phyloP scores from a whole-genome alignment of 2,113 vertebrate genomes.

The Scomber japonicus region DNA sequence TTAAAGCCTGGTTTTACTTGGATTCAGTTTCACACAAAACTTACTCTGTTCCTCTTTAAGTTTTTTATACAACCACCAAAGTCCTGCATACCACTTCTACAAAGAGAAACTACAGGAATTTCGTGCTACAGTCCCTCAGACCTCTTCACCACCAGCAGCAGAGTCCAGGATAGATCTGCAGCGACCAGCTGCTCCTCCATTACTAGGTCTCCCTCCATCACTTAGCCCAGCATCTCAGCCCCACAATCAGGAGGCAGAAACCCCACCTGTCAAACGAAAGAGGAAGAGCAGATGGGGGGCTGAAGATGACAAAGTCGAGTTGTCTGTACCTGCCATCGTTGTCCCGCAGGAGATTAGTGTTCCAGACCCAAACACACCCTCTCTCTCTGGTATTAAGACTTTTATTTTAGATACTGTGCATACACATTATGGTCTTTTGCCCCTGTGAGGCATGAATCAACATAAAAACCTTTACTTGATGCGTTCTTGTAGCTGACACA shows the following conservation, averaged over 20 bases:
- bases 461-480: not conserved
- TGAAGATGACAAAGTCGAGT: conserved; percentile 92
- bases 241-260: conserved; percentile 37
- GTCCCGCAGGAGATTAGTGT: conserved; percentile 77
- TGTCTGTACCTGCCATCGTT: conserved; percentile 81
- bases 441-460: too few species aligned
- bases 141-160: conserved; percentile 19
- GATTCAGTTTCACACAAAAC: not conserved
- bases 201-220: not conserved
- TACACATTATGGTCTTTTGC: not conserved
- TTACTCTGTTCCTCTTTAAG: conserved; percentile 69
- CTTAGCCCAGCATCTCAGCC: conserved; percentile 64
- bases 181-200: conserved; percentile 59
- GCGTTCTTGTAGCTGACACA: not conserved
- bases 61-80: conserved; percentile 93
- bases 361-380: conserved; percentile 62
- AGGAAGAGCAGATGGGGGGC: conserved; percentile 97
- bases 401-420: too few species aligned
- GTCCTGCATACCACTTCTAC: conserved; percentile 90
- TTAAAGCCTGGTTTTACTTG: not conserved
- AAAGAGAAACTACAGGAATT: conserved; percentile 91
- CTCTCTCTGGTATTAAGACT: conserved; percentile 75
- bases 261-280: conserved; percentile 87
- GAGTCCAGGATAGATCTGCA: conserved; percentile 34
- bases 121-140: conserved; percentile 76